Conservation (phyloP, 2,888 invertebrate species). For the Anorthoa munda region DNA sequence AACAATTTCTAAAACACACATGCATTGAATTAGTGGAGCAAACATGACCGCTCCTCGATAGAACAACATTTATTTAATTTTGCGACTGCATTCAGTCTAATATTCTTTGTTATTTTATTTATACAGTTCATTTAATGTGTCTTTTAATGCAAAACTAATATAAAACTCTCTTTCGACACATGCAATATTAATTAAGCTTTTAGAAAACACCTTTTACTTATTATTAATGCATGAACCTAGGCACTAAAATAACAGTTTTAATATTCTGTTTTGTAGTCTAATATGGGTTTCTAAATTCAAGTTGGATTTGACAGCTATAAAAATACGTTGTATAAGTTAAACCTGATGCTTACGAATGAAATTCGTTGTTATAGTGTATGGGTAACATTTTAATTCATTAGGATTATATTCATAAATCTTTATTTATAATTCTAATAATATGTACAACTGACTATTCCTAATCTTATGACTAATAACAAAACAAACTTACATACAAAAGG, state of each 20-base stretch:
- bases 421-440: too few relatives aligned
- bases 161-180: not conserved
- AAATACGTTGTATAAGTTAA: too few relatives aligned
- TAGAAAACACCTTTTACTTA: not conserved
- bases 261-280: not conserved
- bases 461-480: too few relatives aligned
- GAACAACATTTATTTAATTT: constrained; percentile 23
- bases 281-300: too few relatives aligned
- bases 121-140: not conserved
- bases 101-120: not conserved
- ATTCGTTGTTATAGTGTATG: too few relatives aligned
- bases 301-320: too few relatives aligned
- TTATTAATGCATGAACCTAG: not conserved
- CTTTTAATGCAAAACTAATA: not conserved
- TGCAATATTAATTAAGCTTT: not conserved
- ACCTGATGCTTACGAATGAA: too few relatives aligned
- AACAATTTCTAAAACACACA: constrained; percentile 21
- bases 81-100: constrained; percentile 1
- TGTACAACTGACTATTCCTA: too few relatives aligned
- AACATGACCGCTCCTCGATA: constrained; percentile 26
- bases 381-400: too few relatives aligned
- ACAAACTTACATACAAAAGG: too few relatives aligned
- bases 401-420: too few relatives aligned
- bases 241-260: not conserved
- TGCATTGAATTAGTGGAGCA: constrained; percentile 17